These are phyloP conservation scores for Cotesia chilonis DNA, from an alignment of 1,140 invertebrate species.

Conservation along the genomic window DNA sequence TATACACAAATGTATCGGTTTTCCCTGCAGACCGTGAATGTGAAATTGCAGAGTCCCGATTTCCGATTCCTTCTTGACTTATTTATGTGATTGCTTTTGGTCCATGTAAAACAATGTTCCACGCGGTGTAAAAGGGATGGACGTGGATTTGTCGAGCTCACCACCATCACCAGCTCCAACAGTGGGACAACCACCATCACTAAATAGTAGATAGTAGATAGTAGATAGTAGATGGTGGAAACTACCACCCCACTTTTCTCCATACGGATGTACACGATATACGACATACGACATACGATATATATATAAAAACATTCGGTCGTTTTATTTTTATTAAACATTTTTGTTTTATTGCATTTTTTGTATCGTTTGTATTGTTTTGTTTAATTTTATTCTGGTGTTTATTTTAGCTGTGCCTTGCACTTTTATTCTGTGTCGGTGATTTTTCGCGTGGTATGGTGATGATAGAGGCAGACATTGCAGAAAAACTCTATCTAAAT, in stretches of 20 bases:
- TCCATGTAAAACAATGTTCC: constrained; percentile 46
- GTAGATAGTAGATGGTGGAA: too few relatives aligned
- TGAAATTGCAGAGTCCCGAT: constrained; percentile 40
- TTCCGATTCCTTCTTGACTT: constrained; percentile 42
- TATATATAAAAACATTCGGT: constrained; percentile 5
- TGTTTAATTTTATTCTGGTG: constrained; percentile 15
- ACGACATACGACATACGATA: background rate
- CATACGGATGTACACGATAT: too few relatives aligned
- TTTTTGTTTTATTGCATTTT: constrained; percentile 17
- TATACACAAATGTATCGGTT: constrained; percentile 35
- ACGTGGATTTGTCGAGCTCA: constrained; percentile 37
- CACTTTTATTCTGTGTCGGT: constrained; percentile 16
- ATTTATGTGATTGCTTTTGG: constrained; percentile 46
- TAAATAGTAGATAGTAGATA: too few relatives aligned
- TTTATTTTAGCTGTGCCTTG: constrained; percentile 23
- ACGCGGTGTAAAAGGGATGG: constrained; percentile 30
- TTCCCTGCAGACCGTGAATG: constrained; percentile 45
- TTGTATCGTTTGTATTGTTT: background rate
- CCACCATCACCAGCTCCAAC: constrained; percentile 6
- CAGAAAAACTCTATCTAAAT: constrained; percentile 17
- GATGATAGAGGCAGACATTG: constrained; percentile 13
- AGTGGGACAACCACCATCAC: background rate
- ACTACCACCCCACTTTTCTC: too few relatives aligned
- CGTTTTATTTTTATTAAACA: constrained; percentile 9
- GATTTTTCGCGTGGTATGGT: constrained; percentile 22